Evolutionary conservation across 2,797 vertebrate genomes (phyloP).

Genomic region (Hozukius guyotensis): DNA sequence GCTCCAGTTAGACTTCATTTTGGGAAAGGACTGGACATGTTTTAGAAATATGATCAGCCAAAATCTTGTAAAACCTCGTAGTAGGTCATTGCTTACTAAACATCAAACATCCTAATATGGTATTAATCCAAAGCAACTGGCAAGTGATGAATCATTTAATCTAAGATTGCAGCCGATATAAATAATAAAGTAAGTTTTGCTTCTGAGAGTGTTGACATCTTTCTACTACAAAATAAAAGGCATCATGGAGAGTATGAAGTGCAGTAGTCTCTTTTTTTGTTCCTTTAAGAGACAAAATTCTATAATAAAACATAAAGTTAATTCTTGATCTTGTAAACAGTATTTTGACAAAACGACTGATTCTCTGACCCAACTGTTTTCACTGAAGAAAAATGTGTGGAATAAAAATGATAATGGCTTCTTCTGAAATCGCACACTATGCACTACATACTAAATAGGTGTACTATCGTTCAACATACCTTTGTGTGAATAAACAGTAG

Average conservation of each 20-base stretch:
- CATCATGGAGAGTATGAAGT: not conserved
- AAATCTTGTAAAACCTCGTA: constrained; percentile 42
- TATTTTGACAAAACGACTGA: not conserved
- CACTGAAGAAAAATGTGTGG: not conserved
- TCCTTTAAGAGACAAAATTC: not conserved
- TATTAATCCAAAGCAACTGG: constrained; percentile 62
- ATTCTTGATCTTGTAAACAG: not conserved
- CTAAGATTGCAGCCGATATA: constrained; percentile 26
- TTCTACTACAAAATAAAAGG: constrained; percentile 29
- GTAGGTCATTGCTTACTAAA: constrained; percentile 55
- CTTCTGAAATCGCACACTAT: fast-evolving
- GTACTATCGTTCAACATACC: no score
- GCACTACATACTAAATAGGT: no score
- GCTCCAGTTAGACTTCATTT: constrained; percentile 28
- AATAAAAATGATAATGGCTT: not conserved
- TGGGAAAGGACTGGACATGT: constrained; percentile 17
- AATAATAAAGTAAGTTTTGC: constrained; percentile 40
- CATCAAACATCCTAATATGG: constrained; percentile 61
- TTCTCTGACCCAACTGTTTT: not conserved
- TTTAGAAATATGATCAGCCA: constrained; percentile 48
- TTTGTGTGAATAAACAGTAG: no score
- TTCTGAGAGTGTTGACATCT: constrained; percentile 29
- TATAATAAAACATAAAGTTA: not conserved
- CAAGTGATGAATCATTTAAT: constrained; percentile 60
- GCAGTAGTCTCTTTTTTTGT: not conserved